These are phyloP conservation scores for Drosophila quadrilineata DNA, from an alignment of 1,140 invertebrate species.

Conservation along the genomic window DNA sequence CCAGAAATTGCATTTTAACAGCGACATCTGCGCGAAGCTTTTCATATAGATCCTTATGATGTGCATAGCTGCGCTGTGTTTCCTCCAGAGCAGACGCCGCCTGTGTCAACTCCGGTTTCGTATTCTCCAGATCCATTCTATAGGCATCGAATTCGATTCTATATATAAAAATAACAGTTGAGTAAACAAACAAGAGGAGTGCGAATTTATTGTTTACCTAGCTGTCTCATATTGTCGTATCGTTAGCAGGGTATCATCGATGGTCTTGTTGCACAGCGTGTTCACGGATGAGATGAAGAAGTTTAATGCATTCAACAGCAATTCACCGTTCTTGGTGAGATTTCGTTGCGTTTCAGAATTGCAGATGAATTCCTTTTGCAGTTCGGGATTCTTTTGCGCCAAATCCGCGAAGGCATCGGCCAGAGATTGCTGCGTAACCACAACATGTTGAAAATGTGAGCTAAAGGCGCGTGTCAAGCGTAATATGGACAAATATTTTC, in stretches of 20 bases:
- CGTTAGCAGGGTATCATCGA: conserved; percentile 97
- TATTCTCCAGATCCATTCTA: conserved; percentile 92
- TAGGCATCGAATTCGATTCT: conserved; percentile 99
- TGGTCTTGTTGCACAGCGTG: conserved; percentile 97
- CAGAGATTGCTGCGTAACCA: conserved; percentile 87
- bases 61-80: conserved; percentile 90
- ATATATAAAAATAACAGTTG: not conserved
- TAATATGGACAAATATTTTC: conserved; percentile 94
- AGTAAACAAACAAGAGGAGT: not conserved
- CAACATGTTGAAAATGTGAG: conserved; percentile 94
- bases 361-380: conserved; percentile 96
- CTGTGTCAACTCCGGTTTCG: conserved; percentile 85
- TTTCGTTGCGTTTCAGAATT: conserved; percentile 97
- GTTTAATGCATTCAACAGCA: conserved; percentile 93
- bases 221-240: conserved; percentile 96
- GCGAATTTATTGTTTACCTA: conserved; percentile 83
- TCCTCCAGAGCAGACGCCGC: conserved; percentile 89
- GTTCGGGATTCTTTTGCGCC: conserved; percentile 95
- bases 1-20: conserved; percentile 97
- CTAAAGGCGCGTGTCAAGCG: conserved; percentile 91
- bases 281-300: conserved; percentile 98
- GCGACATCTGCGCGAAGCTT: conserved; percentile 94
- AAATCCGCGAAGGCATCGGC: conserved; percentile 93
- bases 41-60: conserved; percentile 94
- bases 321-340: conserved; percentile 96